These are phyloP conservation scores for Glossophaga mutica DNA, from an alignment of 2,797 vertebrate species.

Conservation along the genomic window DNA sequence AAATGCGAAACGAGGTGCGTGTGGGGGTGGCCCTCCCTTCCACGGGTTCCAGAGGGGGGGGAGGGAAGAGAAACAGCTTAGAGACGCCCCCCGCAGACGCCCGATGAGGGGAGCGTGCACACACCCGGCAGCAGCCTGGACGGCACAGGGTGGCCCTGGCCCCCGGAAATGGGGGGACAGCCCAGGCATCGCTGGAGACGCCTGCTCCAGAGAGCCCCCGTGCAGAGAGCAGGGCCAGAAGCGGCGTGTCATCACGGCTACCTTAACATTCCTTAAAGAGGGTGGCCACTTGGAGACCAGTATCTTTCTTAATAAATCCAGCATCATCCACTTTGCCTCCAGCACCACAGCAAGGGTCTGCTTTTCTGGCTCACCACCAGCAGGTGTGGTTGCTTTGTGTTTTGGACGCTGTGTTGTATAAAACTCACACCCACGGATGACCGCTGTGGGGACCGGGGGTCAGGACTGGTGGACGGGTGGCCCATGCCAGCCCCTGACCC, in stretches of 20 bases:
- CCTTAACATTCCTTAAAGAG: not conserved
- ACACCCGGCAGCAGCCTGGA: not conserved
- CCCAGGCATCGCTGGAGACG: rapidly evolving
- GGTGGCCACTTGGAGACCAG: not conserved
- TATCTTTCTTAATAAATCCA: not conserved
- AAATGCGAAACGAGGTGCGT: too few species aligned
- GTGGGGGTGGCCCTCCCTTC: not conserved
- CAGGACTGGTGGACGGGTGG: rapidly evolving
- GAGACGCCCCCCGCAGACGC: not conserved
- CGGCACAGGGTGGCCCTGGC: not conserved
- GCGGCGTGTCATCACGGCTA: rapidly evolving
- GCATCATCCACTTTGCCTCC: not conserved
- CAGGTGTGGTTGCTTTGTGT: not conserved
- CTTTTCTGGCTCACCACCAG: not conserved
- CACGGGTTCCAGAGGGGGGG: not conserved
- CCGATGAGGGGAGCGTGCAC: rapidly evolving
- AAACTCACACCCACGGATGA: not conserved
- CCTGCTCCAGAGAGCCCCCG: not conserved
- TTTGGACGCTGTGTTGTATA: rapidly evolving
- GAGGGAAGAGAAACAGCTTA: not conserved
- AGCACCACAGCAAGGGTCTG: not conserved
- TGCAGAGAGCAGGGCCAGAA: rapidly evolving
- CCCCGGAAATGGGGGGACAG: rapidly evolving
- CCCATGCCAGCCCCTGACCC: rapidly evolving
- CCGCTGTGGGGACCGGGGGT: rapidly evolving